Evolutionary conservation across 2,113 vertebrate genomes (phyloP).

Genomic region (Rhinoderma darwinii): DNA sequence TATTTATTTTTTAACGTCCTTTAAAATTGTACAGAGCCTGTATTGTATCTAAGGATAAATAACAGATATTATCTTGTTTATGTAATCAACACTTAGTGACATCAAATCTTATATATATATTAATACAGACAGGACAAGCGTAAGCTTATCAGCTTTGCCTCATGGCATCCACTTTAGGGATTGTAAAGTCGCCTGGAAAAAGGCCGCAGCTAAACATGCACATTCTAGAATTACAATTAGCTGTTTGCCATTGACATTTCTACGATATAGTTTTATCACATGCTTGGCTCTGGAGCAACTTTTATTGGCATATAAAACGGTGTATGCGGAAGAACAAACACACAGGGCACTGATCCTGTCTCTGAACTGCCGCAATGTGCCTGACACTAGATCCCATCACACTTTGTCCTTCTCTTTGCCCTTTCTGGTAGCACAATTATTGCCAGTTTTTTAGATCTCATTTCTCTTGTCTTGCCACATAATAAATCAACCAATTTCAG

Average conservation of each 20-base stretch:
- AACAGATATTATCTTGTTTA: neutral
- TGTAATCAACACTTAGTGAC: neutral
- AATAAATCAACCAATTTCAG: conserved; percentile 51
- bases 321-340: neutral
- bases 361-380: neutral
- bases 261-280: conserved; percentile 33
- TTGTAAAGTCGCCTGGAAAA: neutral
- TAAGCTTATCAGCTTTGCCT: neutral
- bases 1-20: too few relatives aligned
- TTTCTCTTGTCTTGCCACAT: conserved; percentile 55
- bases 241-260: neutral
- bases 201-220: neutral
- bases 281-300: neutral
- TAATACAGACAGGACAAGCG: neutral
- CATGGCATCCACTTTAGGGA: neutral
- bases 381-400: conserved; percentile 16
- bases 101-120: neutral
- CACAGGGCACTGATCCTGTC: neutral
- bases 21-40: too few relatives aligned
- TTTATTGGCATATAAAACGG: conserved; percentile 39
- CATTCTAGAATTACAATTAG: conserved; percentile 24
- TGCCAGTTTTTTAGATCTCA: conserved; percentile 13
- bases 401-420: neutral
- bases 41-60: neutral
- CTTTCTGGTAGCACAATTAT: conserved; percentile 35